Evolutionary conservation across 1,140 invertebrate species (phyloP).

Genomic region (Campoletis sonorensis): DNA sequence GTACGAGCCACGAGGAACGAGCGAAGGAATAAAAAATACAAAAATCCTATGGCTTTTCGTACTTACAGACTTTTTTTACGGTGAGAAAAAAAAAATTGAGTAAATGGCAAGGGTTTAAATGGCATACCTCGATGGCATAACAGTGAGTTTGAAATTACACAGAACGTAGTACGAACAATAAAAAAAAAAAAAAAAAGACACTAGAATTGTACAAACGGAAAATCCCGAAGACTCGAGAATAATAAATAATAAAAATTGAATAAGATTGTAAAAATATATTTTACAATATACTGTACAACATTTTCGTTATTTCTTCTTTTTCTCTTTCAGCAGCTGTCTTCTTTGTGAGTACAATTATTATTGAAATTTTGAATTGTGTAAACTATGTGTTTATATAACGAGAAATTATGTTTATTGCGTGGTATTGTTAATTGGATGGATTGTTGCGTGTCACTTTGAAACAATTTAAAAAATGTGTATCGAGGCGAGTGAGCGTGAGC

Average conservation of each 20-base stretch:
- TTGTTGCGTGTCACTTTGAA: background rate
- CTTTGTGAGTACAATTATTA: background rate
- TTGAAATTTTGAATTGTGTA: background rate
- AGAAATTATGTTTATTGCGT: background rate
- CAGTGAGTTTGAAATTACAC: conserved; percentile 44
- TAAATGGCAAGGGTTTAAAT: conserved; percentile 72
- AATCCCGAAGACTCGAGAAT: conserved; percentile 42
- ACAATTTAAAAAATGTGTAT: background rate
- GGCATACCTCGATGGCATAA: conserved; percentile 67
- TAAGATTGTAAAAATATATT: conserved; percentile 72
- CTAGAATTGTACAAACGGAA: conserved; percentile 34
- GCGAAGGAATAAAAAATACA: too few relatives aligned
- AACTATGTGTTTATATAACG: background rate
- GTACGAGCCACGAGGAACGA: conserved; percentile 58
- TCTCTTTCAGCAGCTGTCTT: background rate
- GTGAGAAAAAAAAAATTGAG: conserved; percentile 45
- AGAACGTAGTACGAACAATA: background rate
- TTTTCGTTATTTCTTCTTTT: conserved; percentile 31
- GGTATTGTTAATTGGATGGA: background rate
- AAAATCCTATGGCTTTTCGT: too few relatives aligned
- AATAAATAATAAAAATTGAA: conserved; percentile 71
- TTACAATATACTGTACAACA: conserved; percentile 74
- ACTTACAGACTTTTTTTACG: conserved; percentile 41
- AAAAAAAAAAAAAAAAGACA: conserved; percentile 50
- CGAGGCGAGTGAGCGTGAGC: background rate